Conservation (phyloP, 2,797 vertebrate genomes). For the Chloroceryle amazona region DNA sequence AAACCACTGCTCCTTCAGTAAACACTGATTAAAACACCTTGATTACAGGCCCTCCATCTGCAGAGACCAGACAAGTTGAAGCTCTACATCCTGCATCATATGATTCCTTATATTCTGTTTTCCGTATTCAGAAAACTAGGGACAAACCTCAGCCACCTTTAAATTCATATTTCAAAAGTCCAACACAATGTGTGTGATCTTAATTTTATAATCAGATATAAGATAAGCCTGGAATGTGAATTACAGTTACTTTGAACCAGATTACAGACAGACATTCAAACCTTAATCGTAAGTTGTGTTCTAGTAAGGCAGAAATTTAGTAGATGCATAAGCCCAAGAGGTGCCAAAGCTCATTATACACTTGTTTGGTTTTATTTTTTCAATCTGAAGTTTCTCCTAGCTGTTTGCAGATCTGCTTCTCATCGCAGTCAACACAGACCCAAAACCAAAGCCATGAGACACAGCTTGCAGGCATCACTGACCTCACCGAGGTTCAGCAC, state of each 20-base stretch:
- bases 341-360: background rate
- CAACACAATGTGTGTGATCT: background rate
- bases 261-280: background rate
- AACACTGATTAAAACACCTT: slow-evolving; percentile 17
- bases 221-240: background rate
- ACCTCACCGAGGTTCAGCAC: fast-evolving
- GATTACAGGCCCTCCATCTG: background rate
- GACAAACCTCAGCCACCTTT: background rate
- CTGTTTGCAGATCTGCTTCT: background rate
- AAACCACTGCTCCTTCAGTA: slow-evolving; percentile 31
- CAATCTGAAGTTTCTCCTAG: background rate
- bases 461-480: background rate
- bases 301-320: background rate
- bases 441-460: fast-evolving
- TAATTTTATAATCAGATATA: background rate
- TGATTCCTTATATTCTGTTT: background rate
- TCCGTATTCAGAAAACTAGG: background rate
- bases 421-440: background rate
- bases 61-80: background rate
- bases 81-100: background rate
- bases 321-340: background rate
- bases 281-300: background rate
- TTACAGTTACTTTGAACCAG: background rate
- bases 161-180: background rate
- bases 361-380: background rate